Percentiles rank a stretch among this genome's conserved stretches.
phyloP scores from a whole-genome alignment of 2,797 vertebrate species.

The Eutrigla gurnardus region DNA sequence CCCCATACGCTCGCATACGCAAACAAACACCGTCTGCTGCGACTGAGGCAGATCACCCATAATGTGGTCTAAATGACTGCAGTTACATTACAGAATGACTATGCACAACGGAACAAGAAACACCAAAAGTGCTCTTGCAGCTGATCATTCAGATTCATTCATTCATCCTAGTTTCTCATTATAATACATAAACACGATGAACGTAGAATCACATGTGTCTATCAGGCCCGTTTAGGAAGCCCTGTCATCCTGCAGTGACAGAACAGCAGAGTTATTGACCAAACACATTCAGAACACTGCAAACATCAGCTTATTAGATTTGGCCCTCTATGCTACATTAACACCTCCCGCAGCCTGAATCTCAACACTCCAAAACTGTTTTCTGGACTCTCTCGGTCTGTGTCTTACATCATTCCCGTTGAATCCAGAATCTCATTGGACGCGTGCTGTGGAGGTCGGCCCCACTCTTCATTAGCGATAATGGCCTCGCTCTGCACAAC shows the following conservation, averaged over 20 bases:
- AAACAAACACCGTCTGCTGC: slow-evolving; percentile 46
- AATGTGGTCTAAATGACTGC: slow-evolving; percentile 24
- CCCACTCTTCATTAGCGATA: no score
- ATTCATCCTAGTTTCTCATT: not conserved
- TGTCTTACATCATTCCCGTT: slow-evolving; percentile 61
- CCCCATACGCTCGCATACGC: slow-evolving; percentile 12
- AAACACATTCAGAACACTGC: slow-evolving; percentile 56
- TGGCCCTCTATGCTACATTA: slow-evolving; percentile 3
- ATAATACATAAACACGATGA: not conserved
- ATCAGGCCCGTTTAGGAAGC: slow-evolving; percentile 8
- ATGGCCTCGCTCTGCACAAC: not conserved
- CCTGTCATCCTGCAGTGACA: slow-evolving; percentile 55
- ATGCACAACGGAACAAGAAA: not conserved
- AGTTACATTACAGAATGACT: slow-evolving; percentile 12
- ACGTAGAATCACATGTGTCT: not conserved
- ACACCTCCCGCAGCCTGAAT: slow-evolving; percentile 9
- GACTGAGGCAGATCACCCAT: slow-evolving; percentile 23
- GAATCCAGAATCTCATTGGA: not conserved
- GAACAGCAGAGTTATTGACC: slow-evolving; percentile 56
- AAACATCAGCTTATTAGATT: slow-evolving; percentile 48
- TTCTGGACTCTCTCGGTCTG: not conserved
- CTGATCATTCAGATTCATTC: not conserved
- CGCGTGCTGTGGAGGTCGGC: no score
- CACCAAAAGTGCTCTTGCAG: no score
- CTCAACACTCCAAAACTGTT: slow-evolving; percentile 5